Evolutionary conservation across 2,888 invertebrate genomes (phyloP), one percentile per base, ranked within the genome.

Genomic region (Hirtodrosophila histrioides): DNA sequence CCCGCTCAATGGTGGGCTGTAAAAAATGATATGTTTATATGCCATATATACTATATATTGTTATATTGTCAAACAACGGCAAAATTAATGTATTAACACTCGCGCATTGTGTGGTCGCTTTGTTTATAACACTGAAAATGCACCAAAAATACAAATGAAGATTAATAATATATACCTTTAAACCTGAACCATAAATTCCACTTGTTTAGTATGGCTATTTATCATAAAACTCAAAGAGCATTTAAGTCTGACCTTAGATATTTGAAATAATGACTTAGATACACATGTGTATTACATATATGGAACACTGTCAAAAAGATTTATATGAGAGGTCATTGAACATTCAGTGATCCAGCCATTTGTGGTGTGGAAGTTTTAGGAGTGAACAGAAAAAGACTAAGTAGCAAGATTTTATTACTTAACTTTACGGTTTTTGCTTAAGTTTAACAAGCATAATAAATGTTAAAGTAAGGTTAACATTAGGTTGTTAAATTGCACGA

Each of bases 1-100:
- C 17, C 17, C 17, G 17, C n/a, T 29, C 29, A 48, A 33, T 62
- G 35, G 77, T 74, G 77, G 81, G 80, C 74, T 56, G 78, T 69
- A 70, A 77, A 69, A 60, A 58, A 69, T 55, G 48, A 67, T 58
- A 63, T 50, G 65, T 51, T 58, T 48, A 53, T 56, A 37, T 55
- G 7, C 8, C 31, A 8, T 39, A 29, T 40, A 31, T 33, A 43
- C 72, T 40, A 31, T 33, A 43, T 71, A 51, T 58, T 48, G 50
- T 12, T 45, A 46, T 55, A 37, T 24, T 17, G 7, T 9, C 35
- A 8, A 31, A n/a, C 41, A 57, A 54, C 10, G 24, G 12, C 11
- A 31, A 45, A 40, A 43, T 11, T 24, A 50, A 56, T 60, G 53
- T 37, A 58, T 62, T 53, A 51, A 57, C 48, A 31, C n/a, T 46